Conservation (phyloP, 2,113 vertebrate species). For the Poeciliopsis occidentalis region DNA sequence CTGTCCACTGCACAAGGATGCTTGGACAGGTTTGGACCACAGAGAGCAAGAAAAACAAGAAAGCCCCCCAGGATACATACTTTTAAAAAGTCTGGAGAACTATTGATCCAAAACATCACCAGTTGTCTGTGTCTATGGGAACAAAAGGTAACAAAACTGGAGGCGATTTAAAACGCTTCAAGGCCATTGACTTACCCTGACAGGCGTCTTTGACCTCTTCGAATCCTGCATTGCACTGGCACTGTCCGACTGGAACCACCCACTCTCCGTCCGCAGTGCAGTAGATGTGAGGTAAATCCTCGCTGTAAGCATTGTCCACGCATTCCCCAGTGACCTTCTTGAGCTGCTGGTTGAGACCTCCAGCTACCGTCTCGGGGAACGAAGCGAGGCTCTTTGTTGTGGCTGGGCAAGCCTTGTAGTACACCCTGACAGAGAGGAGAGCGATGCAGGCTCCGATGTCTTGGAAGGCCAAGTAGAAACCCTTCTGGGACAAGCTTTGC, state of each 20-base stretch:
- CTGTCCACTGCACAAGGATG: background rate
- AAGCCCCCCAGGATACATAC: background rate
- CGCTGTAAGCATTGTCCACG: slow-evolving; percentile 83
- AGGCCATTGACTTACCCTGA: slow-evolving; percentile 80
- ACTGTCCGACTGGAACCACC: slow-evolving; percentile 91
- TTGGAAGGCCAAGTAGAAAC: slow-evolving; percentile 98
- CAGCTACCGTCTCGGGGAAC: slow-evolving; percentile 90
- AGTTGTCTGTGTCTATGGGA: background rate
- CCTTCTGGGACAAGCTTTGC: slow-evolving; percentile 86
- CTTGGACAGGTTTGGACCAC: too few species aligned
- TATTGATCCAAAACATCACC: background rate
- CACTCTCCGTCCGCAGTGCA: slow-evolving; percentile 92
- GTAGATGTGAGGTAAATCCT: slow-evolving; percentile 84
- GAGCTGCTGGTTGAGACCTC: slow-evolving; percentile 83
- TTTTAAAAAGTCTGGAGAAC: background rate
- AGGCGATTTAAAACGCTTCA: background rate
- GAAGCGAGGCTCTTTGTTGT: slow-evolving; percentile 83
- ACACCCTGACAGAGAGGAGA: slow-evolving; percentile 88
- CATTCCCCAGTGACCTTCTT: slow-evolving; percentile 87
- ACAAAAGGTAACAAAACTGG: background rate
- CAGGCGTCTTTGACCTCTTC: slow-evolving; percentile 82
- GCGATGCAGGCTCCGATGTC: slow-evolving; percentile 94
- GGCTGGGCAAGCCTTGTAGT: slow-evolving; percentile 91
- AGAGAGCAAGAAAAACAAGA: background rate
- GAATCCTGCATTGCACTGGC: slow-evolving; percentile 86